These are phyloP conservation scores for Ceyx melanurus DNA, from an alignment of 2,113 vertebrate genomes.

Conservation along the genomic window DNA sequence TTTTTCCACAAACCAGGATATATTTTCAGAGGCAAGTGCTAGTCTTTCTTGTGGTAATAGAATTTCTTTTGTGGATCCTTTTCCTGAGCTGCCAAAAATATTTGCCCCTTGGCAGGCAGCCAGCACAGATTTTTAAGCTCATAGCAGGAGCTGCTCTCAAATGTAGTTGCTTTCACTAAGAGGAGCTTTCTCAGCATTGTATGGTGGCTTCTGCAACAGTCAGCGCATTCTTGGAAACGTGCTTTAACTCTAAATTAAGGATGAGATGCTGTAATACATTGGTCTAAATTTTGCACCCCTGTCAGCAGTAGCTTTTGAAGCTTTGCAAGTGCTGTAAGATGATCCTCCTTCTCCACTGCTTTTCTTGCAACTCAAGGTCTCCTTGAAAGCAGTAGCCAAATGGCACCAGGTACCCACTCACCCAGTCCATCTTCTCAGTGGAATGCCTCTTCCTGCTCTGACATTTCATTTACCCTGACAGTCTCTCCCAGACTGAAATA, in stretches of 20 bases:
- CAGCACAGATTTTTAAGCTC: conserved; percentile 41
- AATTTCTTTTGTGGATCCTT: conserved; percentile 1
- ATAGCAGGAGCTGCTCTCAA: conserved; percentile 25
- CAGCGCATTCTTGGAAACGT: conserved; percentile 18
- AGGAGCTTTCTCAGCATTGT: conserved; percentile 43
- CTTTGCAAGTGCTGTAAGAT: conserved; percentile 10
- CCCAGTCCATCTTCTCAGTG: neutral
- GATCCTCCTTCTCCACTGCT: neutral
- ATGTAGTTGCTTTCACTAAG: neutral
- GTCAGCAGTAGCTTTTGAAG: conserved; percentile 10
- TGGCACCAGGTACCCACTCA: neutral
- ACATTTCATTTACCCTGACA: neutral
- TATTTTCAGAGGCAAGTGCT: conserved; percentile 28
- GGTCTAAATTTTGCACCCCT: conserved; percentile 35
- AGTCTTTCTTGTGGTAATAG: conserved; percentile 5
- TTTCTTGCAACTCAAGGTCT: neutral
- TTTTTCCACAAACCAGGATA: conserved; percentile 22
- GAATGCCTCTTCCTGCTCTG: neutral
- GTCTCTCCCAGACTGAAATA: neutral
- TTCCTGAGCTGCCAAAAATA: conserved; percentile 21
- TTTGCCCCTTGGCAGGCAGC: conserved; percentile 40
- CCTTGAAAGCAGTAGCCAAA: conserved; percentile 11
- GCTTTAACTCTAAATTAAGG: conserved; percentile 43
- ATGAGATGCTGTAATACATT: conserved; percentile 2
- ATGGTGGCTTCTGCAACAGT: conserved; percentile 24